These are phyloP conservation scores for Haliclona indistincta DNA, from an alignment of 37 sponge, comb jelly and placozoan species.

Conservation along the genomic window DNA sequence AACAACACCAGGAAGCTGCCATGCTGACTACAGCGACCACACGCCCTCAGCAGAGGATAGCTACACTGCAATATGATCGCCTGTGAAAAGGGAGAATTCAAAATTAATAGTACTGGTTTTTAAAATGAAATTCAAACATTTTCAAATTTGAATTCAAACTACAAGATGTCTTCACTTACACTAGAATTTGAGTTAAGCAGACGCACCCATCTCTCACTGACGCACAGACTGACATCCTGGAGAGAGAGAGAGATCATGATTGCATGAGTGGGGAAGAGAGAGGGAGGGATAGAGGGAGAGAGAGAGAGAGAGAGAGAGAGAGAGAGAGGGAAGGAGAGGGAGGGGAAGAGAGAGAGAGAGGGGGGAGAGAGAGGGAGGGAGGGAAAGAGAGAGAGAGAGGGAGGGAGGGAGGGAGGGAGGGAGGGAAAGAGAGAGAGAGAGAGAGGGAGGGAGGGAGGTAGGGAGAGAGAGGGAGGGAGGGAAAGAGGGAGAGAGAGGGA, in stretches of 20 bases:
- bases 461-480: background rate
- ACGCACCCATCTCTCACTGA: too few relatives aligned
- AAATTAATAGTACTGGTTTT: too few relatives aligned
- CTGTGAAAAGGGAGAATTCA: too few relatives aligned
- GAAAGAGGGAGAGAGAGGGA: background rate
- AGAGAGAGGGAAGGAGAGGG: background rate
- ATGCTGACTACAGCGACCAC: too few relatives aligned
- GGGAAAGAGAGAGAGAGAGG: background rate
- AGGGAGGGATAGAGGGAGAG: conserved; percentile 1
- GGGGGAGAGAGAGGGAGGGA: background rate
- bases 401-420: background rate
- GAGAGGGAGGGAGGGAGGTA: too few relatives aligned
- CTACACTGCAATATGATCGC: too few relatives aligned
- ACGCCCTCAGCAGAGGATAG: too few relatives aligned
- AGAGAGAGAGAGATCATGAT: background rate
- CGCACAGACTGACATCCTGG: too few relatives aligned
- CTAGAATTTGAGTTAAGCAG: background rate
- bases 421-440: background rate
- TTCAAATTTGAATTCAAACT: too few relatives aligned
- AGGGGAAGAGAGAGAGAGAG: background rate
- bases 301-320: background rate
- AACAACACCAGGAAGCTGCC: too few relatives aligned
- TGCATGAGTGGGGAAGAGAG: conserved; percentile 1
- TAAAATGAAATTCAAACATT: too few relatives aligned
- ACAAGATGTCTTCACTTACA: too few relatives aligned